Evolutionary conservation across 2,113 vertebrate species (phyloP), one percentile per base, ranked within the genome.

Genomic region (Sula dactylatra): DNA sequence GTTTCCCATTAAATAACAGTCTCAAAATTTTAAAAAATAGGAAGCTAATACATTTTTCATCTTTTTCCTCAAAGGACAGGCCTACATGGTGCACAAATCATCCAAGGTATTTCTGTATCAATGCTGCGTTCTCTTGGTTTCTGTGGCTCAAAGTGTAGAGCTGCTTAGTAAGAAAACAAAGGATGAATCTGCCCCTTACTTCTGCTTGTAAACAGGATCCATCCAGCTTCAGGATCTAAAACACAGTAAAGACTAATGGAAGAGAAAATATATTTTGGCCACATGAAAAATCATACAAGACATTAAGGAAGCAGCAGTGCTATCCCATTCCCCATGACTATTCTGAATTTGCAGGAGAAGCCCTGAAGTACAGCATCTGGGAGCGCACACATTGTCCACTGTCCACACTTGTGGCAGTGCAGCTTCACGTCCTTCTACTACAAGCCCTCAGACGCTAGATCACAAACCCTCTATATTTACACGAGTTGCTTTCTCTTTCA

Each of bases 281-380:
- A 88, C 1, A 1, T 27, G 71, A 89, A 65, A 80, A 55, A 62
- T 27, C 45, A 73, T 1, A 44, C 29, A 64, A 62, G 64, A 59
- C 11, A 1, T 18, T 18, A 49, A 52, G 47, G 85, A 80, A 50
- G 67, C 7, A 5, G 38, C 0, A 0, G 64, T 26, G 7, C 42
- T 65, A 59, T 16, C 26, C 64, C 40, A 20, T 3, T 89, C 64
- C 78, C 88, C 7, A 4, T 8, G 20, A n/a, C 69, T 31, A 20
- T 1, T 44, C 22, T 29, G n/a, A n/a, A 40, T 32, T 69, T 66
- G n/a, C 52, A 62, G 58, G 55, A 29, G 45, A 69, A 29, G 74
- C 38, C 67, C 65, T 65, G 22, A 82, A 73, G 54, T 8, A 25
- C 74, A 77, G 67, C 13, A 58, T 34, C 44, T 38, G 19, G 44